These are phyloP conservation scores for Pongo abelii DNA, from an alignment of 2,113 vertebrate species.

Conservation along the genomic window DNA sequence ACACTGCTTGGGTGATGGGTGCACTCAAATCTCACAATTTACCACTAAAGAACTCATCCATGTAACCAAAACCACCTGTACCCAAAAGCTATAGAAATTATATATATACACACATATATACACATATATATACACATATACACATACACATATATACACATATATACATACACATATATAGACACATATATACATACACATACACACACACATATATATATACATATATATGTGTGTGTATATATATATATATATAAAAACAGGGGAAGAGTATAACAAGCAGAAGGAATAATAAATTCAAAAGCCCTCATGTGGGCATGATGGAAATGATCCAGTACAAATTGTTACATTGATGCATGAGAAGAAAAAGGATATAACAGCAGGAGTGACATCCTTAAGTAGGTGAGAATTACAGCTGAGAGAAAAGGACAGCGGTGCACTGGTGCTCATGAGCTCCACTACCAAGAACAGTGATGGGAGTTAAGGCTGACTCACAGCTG, in stretches of 20 bases:
- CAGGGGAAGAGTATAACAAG: background rate
- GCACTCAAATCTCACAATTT: too few relatives aligned
- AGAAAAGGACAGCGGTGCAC: background rate
- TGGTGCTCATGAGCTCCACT: background rate
- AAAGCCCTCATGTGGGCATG: background rate
- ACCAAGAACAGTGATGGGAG: background rate
- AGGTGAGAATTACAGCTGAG: background rate
- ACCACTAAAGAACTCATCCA: too few relatives aligned
- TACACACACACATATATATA: too few relatives aligned
- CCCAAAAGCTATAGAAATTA: too few relatives aligned
- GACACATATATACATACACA: too few relatives aligned
- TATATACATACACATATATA: too few relatives aligned
- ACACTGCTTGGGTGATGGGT: too few relatives aligned
- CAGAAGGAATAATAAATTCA: background rate
- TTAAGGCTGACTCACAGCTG: background rate
- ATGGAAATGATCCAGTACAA: background rate
- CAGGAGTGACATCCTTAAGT: background rate
- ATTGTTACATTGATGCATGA: background rate
- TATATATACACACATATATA: too few relatives aligned
- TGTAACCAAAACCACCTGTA: too few relatives aligned
- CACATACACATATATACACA: too few relatives aligned
- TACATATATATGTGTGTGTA: rapidly evolving
- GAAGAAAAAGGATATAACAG: background rate
- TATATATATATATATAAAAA: background rate
- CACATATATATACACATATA: too few relatives aligned